Evolutionary conservation across 2,113 vertebrate genomes (phyloP).

Genomic region (Brachirus orientalis): DNA sequence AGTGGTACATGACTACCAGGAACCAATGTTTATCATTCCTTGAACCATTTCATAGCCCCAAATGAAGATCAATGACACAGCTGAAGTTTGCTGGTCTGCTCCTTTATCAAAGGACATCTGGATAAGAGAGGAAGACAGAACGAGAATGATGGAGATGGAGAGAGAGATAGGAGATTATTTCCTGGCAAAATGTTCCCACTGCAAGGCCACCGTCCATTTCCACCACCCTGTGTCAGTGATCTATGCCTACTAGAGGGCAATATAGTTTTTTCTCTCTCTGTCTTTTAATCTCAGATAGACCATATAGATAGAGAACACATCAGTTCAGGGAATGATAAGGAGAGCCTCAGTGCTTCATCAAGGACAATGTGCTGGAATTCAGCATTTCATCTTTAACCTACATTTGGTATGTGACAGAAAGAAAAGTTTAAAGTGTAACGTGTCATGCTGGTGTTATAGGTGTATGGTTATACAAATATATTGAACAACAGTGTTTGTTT

Average conservation of each 20-base stretch:
- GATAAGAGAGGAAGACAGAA: conserved; percentile 7
- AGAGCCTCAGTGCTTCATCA: conserved; percentile 50
- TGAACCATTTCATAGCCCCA: conserved; percentile 46
- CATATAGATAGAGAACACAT: conserved; percentile 53
- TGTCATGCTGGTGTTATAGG: no score
- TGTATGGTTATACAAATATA: no score
- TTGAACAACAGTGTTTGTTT: no score
- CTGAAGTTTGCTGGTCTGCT: conserved; percentile 29
- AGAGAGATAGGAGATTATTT: conserved; percentile 20
- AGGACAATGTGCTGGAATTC: conserved; percentile 41
- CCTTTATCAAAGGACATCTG: conserved; percentile 54
- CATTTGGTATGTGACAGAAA: no score
- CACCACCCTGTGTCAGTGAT: conserved; percentile 61
- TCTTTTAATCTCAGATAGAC: conserved; percentile 66
- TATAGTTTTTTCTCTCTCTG: conserved; percentile 40
- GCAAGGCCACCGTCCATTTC: conserved; percentile 47
- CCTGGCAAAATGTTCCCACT: conserved; percentile 15
- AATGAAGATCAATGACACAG: conserved; percentile 54
- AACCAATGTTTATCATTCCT: conserved; percentile 48
- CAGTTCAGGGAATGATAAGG: conserved; percentile 49
- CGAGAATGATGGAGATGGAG: conserved; percentile 5
- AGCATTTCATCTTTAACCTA: conserved; percentile 4
- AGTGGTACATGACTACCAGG: conserved; percentile 38
- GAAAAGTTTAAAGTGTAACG: neutral
- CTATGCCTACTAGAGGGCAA: conserved; percentile 52